Evolutionary conservation across 2,888 invertebrate species (phyloP).

Genomic region (Lochmaea capreae): DNA sequence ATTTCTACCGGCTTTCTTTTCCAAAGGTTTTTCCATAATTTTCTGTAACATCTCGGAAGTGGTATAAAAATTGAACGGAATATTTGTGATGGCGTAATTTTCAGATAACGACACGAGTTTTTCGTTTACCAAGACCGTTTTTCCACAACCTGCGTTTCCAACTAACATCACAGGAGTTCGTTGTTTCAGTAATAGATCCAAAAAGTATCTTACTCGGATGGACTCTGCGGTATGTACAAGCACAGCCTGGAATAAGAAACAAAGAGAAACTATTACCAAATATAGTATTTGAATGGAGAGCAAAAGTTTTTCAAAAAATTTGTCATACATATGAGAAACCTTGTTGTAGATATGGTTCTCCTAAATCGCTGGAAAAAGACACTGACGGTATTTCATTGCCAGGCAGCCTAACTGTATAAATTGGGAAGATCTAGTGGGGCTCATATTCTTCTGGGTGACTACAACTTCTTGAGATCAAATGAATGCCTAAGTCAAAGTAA

Average conservation of each 20-base stretch:
- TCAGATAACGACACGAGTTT: slow-evolving; percentile 81
- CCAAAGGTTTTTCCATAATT: slow-evolving; percentile 92
- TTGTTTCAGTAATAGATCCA: slow-evolving; percentile 89
- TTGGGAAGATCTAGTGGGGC: too few relatives aligned
- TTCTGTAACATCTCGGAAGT: slow-evolving; percentile 94
- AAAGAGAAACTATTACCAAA: too few relatives aligned
- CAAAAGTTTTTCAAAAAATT: too few relatives aligned
- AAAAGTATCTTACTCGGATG: slow-evolving; percentile 87
- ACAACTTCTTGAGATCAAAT: too few relatives aligned
- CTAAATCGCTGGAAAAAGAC: too few relatives aligned
- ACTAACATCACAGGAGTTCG: slow-evolving; percentile 95
- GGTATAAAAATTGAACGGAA: slow-evolving; percentile 97
- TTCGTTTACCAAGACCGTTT: slow-evolving; percentile 85
- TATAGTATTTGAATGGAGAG: too few relatives aligned
- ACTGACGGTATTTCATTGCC: too few relatives aligned
- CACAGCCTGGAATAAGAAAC: slow-evolving; percentile 73
- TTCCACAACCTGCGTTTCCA: slow-evolving; percentile 93
- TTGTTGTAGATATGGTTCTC: too few relatives aligned
- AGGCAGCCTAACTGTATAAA: too few relatives aligned
- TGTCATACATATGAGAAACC: too few relatives aligned
- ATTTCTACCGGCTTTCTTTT: slow-evolving; percentile 95
- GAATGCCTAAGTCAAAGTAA: too few relatives aligned
- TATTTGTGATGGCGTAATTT: slow-evolving; percentile 89
- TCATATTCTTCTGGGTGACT: too few relatives aligned
- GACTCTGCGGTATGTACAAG: slow-evolving; percentile 95